These are phyloP conservation scores for Dasysyrphus albostriatus DNA, from an alignment of 2,888 invertebrate genomes.

Conservation along the genomic window DNA sequence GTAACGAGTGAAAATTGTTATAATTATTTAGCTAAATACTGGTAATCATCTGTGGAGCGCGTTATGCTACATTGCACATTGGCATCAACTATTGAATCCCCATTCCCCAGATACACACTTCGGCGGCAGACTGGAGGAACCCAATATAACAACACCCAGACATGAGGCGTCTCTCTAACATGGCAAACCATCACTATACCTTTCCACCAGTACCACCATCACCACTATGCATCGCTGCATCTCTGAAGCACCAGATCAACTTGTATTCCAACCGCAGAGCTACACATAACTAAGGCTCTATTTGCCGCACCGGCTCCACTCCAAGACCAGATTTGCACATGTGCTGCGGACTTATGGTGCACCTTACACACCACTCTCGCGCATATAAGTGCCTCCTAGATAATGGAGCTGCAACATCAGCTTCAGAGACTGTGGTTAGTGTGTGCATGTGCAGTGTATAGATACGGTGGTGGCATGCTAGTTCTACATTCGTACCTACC, in stretches of 20 bases:
- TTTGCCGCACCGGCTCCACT: conserved; percentile 20
- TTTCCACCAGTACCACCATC: not conserved
- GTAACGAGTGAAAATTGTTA: conserved; percentile 76
- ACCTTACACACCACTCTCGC: conserved; percentile 34
- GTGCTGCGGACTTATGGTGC: conserved; percentile 36
- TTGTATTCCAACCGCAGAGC: conserved; percentile 36
- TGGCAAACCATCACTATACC: conserved; percentile 51
- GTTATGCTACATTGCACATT: conserved; percentile 67
- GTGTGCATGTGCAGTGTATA: not conserved
- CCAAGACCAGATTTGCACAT: conserved; percentile 49
- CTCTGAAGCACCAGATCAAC: conserved; percentile 11
- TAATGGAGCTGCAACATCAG: conserved; percentile 25
- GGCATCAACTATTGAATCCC: conserved; percentile 46
- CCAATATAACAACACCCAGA: conserved; percentile 60
- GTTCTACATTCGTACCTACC: conserved; percentile 68
- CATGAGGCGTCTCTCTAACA: conserved; percentile 67
- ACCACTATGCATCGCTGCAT: not conserved
- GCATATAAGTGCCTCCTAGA: conserved; percentile 42
- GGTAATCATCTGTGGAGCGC: conserved; percentile 71
- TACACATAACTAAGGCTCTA: conserved; percentile 17
- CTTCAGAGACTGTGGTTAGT: conserved; percentile 45
- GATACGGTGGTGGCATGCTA: conserved; percentile 37
- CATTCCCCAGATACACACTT: conserved; percentile 62
- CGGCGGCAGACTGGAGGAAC: conserved; percentile 28
- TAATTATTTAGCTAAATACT: conserved; percentile 75